A percentile compares a stretch with the other conserved stretches of the same genome.
Conservation (phyloP, 2,113 vertebrate genomes). For the Aplodontia rufa region DNA sequence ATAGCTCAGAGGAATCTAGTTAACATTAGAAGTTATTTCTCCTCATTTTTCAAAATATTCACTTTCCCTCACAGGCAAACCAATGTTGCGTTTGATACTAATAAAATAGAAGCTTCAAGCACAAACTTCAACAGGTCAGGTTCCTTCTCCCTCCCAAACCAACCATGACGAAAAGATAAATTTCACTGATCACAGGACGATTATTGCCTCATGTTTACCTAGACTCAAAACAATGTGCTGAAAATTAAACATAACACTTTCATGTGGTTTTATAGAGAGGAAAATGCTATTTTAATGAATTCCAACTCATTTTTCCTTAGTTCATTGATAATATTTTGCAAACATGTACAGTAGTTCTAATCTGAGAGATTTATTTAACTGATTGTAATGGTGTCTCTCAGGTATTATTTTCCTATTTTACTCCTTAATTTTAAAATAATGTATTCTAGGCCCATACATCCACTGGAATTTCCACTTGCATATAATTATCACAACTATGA, state of each 20-base stretch:
- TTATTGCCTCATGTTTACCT: background rate
- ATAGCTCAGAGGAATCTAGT: conserved; percentile 55
- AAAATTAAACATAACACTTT: conserved; percentile 1
- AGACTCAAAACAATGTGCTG: background rate
- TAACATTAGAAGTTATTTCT: conserved; percentile 50
- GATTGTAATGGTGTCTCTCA: background rate
- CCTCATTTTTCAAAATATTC: conserved; percentile 52
- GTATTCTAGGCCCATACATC: background rate
- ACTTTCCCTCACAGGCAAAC: background rate
- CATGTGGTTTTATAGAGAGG: background rate
- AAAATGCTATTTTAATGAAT: conserved; percentile 10
- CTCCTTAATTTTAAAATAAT: conserved; percentile 20
- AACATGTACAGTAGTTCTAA: conserved; percentile 2
- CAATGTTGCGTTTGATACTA: background rate
- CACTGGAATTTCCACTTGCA: background rate
- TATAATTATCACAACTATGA: background rate
- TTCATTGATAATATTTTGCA: background rate
- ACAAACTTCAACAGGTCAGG: background rate
- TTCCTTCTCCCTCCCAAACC: background rate
- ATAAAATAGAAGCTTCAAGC: conserved; percentile 22
- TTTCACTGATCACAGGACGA: background rate
- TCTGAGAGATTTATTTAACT: background rate
- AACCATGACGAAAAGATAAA: background rate
- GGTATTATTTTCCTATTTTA: background rate
- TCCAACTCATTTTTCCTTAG: background rate